Conservation (phyloP, 2,888 invertebrate genomes). For the Melieria omissa region DNA sequence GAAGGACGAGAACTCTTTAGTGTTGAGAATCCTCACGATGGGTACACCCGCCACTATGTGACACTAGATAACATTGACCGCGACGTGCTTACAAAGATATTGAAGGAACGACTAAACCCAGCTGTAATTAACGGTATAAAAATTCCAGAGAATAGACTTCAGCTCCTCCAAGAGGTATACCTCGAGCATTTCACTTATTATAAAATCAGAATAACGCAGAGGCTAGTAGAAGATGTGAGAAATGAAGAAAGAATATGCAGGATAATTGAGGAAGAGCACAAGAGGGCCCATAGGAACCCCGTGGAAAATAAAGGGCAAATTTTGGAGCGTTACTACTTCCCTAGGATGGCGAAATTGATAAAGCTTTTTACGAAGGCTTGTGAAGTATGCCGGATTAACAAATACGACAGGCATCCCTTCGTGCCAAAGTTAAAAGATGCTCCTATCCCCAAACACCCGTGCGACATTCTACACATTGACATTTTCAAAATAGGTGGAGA, state of each 20-base stretch:
- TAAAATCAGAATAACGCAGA: conserved; percentile 9
- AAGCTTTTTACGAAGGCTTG: not conserved
- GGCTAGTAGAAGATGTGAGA: conserved; percentile 5
- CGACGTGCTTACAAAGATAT: not conserved
- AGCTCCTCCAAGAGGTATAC: not conserved
- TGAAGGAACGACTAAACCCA: not conserved
- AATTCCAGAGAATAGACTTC: not conserved
- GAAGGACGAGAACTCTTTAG: not conserved
- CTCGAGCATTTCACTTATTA: conserved; percentile 8
- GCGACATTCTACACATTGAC: too few relatives aligned
- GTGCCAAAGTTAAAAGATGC: not conserved
- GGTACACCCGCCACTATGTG: not conserved
- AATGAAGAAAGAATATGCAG: not conserved
- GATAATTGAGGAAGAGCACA: conserved; percentile 8
- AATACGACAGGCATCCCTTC: conserved; percentile 9
- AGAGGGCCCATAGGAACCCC: not conserved
- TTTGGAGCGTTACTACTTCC: conserved; percentile 5
- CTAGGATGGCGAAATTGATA: not conserved
- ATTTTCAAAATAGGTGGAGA: conserved; percentile 7
- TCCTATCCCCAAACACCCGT: not conserved
- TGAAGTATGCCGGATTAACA: not conserved
- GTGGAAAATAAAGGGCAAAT: conserved; percentile 1
- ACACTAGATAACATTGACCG: not conserved
- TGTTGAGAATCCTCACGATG: not conserved
- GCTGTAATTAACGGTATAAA: not conserved